Percentiles rank a stretch among this genome's conserved stretches.
These are phyloP conservation scores for Anneissia japonica DNA, from an alignment of 35 echinoderm and acorn worm species.

Conservation along the genomic window DNA sequence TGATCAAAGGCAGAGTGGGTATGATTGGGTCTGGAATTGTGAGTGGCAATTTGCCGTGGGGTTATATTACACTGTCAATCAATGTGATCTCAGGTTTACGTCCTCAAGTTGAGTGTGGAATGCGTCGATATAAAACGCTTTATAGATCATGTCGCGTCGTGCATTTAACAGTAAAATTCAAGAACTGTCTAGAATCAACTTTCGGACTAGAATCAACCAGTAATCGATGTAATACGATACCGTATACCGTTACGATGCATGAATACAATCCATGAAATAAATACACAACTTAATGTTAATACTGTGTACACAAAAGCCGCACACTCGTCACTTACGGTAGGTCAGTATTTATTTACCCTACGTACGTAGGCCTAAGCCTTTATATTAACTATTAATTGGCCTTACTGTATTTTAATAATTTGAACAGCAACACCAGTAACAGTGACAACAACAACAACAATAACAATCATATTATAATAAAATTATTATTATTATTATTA, in stretches of 20 bases:
- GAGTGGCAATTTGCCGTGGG: background rate
- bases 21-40: background rate
- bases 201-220: background rate
- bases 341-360: too few species aligned
- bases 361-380: too few species aligned
- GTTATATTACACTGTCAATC: background rate
- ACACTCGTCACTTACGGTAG: too few species aligned
- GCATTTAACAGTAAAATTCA: background rate
- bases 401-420: too few species aligned
- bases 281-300: too few species aligned
- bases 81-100: background rate
- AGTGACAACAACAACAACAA: too few species aligned
- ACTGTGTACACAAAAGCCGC: too few species aligned
- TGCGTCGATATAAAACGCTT: background rate
- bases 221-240: background rate
- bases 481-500: too few species aligned
- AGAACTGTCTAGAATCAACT: background rate
- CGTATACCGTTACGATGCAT: background rate
- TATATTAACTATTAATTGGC: too few species aligned
- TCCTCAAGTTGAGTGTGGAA: background rate
- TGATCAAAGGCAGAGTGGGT: background rate
- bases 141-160: background rate
- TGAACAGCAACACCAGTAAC: too few species aligned
- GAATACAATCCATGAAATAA: background rate
- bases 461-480: too few species aligned